Percentiles rank a stretch among this genome's conserved stretches.
Evolutionary conservation across 2,113 vertebrate genomes (phyloP).

Genomic region (Abramis brama): DNA sequence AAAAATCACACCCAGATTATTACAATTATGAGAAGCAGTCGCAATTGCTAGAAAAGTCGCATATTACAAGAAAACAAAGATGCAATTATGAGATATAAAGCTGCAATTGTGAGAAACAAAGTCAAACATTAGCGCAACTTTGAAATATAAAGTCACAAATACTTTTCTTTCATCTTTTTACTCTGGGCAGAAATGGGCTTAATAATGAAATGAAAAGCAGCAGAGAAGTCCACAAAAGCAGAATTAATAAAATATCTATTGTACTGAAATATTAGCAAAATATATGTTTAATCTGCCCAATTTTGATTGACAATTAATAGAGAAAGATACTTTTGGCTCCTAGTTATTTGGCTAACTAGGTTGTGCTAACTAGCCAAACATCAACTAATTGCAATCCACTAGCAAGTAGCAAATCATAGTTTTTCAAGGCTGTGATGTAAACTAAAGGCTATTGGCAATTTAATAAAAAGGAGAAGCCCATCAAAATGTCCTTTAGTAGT

Average conservation of each 20-base stretch:
- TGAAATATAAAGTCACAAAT: not conserved
- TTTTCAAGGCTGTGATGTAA: not conserved
- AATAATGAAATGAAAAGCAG: not conserved
- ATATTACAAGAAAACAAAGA: not conserved
- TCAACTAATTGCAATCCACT: not conserved
- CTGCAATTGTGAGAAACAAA: not conserved
- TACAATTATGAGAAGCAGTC: not conserved
- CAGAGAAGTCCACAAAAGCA: not conserved
- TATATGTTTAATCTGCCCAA: not conserved
- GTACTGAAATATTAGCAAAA: not conserved
- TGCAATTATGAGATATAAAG: not conserved
- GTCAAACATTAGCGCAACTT: not conserved
- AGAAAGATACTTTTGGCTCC: not conserved
- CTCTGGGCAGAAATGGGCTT: not conserved
- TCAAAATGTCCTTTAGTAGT: not conserved
- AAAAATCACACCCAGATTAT: not conserved
- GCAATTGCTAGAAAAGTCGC: not conserved
- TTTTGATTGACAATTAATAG: not conserved
- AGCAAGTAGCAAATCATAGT: not conserved
- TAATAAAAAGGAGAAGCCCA: not conserved
- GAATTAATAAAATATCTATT: not conserved
- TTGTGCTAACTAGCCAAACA: not conserved
- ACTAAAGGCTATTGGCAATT: not conserved
- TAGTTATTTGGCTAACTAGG: not conserved
- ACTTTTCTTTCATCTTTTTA: not conserved